Conservation (phyloP, 2,888 invertebrate species). For the Escarpia spicata region DNA sequence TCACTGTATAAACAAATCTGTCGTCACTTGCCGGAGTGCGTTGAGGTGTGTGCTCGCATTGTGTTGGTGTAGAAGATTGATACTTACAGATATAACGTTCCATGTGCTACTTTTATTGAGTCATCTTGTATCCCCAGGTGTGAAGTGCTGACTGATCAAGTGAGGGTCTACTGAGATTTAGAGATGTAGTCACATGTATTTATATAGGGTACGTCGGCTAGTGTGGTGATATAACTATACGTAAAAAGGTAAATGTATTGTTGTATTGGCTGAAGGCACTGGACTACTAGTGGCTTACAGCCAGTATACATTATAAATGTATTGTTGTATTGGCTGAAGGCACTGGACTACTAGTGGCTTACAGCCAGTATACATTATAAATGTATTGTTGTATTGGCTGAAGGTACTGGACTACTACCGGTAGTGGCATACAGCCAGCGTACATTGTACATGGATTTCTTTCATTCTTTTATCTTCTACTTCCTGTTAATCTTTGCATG, state of each 20-base stretch:
- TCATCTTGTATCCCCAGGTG: not conserved
- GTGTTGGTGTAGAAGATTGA: not conserved
- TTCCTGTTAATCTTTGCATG: too few relatives aligned
- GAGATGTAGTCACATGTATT: not conserved
- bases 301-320: too few relatives aligned
- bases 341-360: too few relatives aligned
- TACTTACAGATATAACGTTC: not conserved
- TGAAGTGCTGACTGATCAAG: not conserved
- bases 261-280: not conserved
- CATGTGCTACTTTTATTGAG: not conserved
- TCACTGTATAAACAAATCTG: not conserved
- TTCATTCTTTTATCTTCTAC: too few relatives aligned
- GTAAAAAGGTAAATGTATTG: not conserved
- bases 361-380: too few relatives aligned
- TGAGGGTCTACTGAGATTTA: not conserved
- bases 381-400: too few relatives aligned
- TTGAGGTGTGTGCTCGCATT: not conserved
- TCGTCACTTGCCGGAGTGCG: not conserved
- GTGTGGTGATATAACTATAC: not conserved
- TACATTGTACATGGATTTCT: too few relatives aligned
- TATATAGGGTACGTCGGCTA: not conserved
- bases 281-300: not conserved
- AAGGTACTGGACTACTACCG: too few relatives aligned
- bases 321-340: too few relatives aligned
- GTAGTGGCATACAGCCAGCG: too few relatives aligned